A percentile compares a stretch with the other conserved stretches of the same genome.
phyloP scores from a whole-genome alignment of 2,797 vertebrate genomes.

The Oryzias dopingdopingensis region DNA sequence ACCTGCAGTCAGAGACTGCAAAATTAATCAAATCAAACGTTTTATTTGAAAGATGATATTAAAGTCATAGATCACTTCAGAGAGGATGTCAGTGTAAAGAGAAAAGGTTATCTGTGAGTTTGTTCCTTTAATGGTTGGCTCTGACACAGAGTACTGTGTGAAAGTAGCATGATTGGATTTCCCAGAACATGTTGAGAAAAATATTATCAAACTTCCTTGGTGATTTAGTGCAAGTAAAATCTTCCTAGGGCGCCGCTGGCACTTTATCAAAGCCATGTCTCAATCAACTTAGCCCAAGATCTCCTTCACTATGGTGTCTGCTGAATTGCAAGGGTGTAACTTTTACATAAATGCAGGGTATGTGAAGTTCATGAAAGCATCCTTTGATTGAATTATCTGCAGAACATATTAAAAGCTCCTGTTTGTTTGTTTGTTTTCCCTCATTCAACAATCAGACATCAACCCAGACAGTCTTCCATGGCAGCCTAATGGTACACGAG shows the following conservation, averaged over 20 bases:
- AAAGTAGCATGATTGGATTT: conserved; percentile 61
- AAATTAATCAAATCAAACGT: conserved; percentile 64
- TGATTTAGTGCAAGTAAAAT: conserved; percentile 54
- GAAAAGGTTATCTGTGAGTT: conserved; percentile 40
- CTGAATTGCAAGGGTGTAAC: conserved; percentile 3
- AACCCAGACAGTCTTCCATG: conserved; percentile 59
- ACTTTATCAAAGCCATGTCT: conserved; percentile 63
- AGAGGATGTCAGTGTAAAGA: conserved; percentile 30
- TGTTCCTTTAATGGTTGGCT: conserved; percentile 37
- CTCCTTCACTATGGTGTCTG: conserved; percentile 25
- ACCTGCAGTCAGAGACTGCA: conserved; percentile 57
- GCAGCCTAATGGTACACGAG: conserved; percentile 68
- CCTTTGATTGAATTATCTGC: conserved; percentile 36
- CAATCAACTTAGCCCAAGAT: conserved; percentile 43
- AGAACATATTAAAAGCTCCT: conserved; percentile 40
- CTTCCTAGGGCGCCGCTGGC: conserved; percentile 54
- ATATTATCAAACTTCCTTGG: conserved; percentile 57
- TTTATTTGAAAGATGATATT: conserved; percentile 8
- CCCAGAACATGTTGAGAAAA: conserved; percentile 47
- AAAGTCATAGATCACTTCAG: not conserved
- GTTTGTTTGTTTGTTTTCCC: conserved; percentile 67
- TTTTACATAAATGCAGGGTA: conserved; percentile 1
- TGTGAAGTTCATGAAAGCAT: conserved; percentile 18
- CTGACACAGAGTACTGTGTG: conserved; percentile 49
- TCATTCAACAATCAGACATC: conserved; percentile 46